Evolutionary conservation across 2,888 invertebrate genomes (phyloP).

Genomic region (Eretmocerus hayati): DNA sequence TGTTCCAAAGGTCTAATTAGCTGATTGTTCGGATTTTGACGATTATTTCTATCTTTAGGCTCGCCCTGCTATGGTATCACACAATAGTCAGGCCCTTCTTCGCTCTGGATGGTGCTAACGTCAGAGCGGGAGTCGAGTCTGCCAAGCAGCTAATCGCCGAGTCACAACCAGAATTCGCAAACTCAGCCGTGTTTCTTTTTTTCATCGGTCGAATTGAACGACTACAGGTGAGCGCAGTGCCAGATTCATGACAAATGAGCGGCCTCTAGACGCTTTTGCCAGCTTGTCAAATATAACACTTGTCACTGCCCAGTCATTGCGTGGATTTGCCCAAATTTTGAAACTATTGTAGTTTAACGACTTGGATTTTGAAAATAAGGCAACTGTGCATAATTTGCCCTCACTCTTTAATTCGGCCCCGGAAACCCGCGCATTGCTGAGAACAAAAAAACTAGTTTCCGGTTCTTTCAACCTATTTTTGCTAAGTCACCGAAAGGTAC

Average conservation of each 20-base stretch:
- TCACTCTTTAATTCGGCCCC: too few relatives aligned
- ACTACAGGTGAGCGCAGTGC: conserved; percentile 55
- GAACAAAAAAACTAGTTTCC: too few relatives aligned
- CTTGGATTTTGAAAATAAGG: not conserved
- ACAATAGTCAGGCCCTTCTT: conserved; percentile 64
- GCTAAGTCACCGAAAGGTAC: too few relatives aligned
- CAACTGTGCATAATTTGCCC: too few relatives aligned
- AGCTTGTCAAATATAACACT: too few relatives aligned
- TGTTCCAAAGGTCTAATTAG: too few relatives aligned
- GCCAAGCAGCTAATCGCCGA: conserved; percentile 52
- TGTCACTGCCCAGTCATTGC: too few relatives aligned
- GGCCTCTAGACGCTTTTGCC: too few relatives aligned
- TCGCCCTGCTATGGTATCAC: conserved; percentile 57
- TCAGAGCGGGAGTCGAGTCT: conserved; percentile 53
- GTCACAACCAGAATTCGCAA: conserved; percentile 51
- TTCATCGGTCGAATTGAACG: conserved; percentile 58
- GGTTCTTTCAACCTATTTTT: too few relatives aligned
- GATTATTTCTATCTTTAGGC: conserved; percentile 20
- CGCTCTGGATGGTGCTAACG: conserved; percentile 57
- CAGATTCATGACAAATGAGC: not conserved
- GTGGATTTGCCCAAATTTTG: too few relatives aligned
- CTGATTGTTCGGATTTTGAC: too few relatives aligned
- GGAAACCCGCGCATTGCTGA: too few relatives aligned
- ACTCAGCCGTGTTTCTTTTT: conserved; percentile 61
- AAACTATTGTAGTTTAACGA: not conserved